Conservation (phyloP, 2,888 invertebrate species). For the Phaonia tiefii region DNA sequence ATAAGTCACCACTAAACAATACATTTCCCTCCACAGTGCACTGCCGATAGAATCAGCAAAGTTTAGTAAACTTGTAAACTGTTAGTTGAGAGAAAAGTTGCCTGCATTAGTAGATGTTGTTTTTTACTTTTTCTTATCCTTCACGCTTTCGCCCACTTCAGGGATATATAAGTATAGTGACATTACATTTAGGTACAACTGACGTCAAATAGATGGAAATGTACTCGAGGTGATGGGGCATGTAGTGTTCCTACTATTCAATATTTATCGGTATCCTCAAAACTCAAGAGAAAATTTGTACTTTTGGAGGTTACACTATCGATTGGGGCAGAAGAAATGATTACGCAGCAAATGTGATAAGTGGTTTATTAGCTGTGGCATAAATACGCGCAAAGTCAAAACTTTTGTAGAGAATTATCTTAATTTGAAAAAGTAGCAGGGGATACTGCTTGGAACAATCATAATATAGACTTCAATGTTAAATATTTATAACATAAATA, state of each 20-base stretch:
- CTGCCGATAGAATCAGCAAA: not conserved
- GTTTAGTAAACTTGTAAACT: constrained; percentile 26
- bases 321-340: constrained; percentile 33
- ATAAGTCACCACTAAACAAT: too few relatives aligned
- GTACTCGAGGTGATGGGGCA: not conserved
- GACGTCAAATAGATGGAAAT: constrained; percentile 20
- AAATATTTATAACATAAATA: too few relatives aligned
- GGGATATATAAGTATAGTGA: constrained; percentile 10
- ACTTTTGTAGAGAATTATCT: constrained; percentile 12
- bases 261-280: not conserved
- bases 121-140: constrained; percentile 19
- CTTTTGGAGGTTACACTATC: not conserved
- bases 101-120: constrained; percentile 37
- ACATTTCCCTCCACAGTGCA: constrained; percentile 1
- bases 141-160: not conserved
- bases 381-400: constrained; percentile 45
- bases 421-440: too few relatives aligned
- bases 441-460: too few relatives aligned
- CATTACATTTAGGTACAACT: constrained; percentile 29
- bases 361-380: constrained; percentile 37
- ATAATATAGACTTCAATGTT: too few relatives aligned
- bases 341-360: constrained; percentile 43
- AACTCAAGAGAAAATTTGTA: not conserved
- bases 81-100: constrained; percentile 36
- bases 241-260: not conserved